Base-by-base conservation (phyloP, 2,113 vertebrate genomes). In the Triplophysa siluroides region DNA sequence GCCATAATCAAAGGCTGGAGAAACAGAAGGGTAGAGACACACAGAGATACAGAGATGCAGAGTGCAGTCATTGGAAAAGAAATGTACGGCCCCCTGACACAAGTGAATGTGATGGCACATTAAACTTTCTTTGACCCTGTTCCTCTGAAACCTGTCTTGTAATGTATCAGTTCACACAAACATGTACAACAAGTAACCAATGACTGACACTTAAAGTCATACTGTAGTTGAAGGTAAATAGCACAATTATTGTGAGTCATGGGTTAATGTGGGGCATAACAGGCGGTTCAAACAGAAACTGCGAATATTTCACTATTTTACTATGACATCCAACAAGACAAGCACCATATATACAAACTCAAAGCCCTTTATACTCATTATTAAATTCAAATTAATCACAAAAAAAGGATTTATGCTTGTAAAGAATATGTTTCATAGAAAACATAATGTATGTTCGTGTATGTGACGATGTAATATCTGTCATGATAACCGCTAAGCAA, bases 1-100 rank as follows among this genome's bases (percentile, higher is more conserved):
- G 91, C 88, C 95, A 94, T 89, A 94, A 91, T 91, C 94, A 87
- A 93, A 94, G 93, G 94, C 97, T 98, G 97, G 89, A 95, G 93
- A 95, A 91, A 96, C 88, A 94, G 90, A 92, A 94, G 92, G 91
- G 93, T 23, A 84, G 69, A 86, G 77, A 85, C 83, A 89, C 19
- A 84, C 26, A 91, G 78, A 90, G 60, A 85, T 80, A 84, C 73
- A 88, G 14, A 85, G 12, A 43, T 78, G 88, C 84, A 88, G 83
- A 50, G 43, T 78, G 87, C 84, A 88, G 83, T 45, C 29, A 72
- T 75, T 47, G 63, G 58, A 45, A 62, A 75, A 43, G 58, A 26
- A 38, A 52, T 52, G 14, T 52, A 6, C 45, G 41, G 41, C 58
- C 38, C 41, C 54, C 64, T 8, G 11, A 3, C 33, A 66, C 60